These are phyloP conservation scores for Amblyopsis hoosieri DNA, from an alignment of 2,797 vertebrate genomes.

Conservation along the genomic window DNA sequence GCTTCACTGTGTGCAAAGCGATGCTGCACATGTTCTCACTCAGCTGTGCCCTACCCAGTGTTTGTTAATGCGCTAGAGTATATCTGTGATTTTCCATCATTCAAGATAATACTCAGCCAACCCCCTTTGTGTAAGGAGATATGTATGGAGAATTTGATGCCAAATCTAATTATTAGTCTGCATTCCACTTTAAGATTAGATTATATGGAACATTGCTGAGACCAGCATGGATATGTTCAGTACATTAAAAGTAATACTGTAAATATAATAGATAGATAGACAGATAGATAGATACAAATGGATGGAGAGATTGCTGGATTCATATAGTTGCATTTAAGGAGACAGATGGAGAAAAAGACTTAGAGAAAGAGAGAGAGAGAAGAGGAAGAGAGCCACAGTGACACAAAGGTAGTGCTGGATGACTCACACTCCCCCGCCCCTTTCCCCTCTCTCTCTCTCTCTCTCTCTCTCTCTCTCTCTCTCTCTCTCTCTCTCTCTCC, in stretches of 20 bases:
- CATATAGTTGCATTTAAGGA: conserved; percentile 37
- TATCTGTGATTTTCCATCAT: conserved; percentile 67
- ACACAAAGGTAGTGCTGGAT: conserved; percentile 80
- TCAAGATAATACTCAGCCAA: conserved; percentile 50
- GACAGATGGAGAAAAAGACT: conserved; percentile 35
- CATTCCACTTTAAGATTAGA: conserved; percentile 57
- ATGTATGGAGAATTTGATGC: conserved; percentile 60
- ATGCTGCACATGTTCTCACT: conserved; percentile 40
- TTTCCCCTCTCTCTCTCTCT: conserved; percentile 49
- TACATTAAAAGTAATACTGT: conserved; percentile 9
- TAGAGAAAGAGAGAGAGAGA: conserved; percentile 10
- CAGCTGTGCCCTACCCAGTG: conserved; percentile 36
- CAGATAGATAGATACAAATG: conserved; percentile 28
- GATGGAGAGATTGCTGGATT: conserved; percentile 32
- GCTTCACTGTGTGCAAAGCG: conserved; percentile 40
- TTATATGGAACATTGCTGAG: conserved; percentile 44
- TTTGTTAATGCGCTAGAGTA: conserved; percentile 58
- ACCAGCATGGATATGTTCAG: conserved; percentile 28
- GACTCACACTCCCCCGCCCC: conserved; percentile 68
- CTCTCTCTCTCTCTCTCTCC: conserved; percentile 33
- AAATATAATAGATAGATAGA: conserved; percentile 17
- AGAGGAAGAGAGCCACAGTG: conserved; percentile 63
- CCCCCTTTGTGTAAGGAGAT: conserved; percentile 58
- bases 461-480: conserved; percentile 47
- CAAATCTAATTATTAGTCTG: conserved; percentile 63